Percentiles rank a stretch among this genome's conserved stretches.
These are phyloP conservation scores for Tor tambroides DNA, from an alignment of 2,113 vertebrate species.

Conservation along the genomic window DNA sequence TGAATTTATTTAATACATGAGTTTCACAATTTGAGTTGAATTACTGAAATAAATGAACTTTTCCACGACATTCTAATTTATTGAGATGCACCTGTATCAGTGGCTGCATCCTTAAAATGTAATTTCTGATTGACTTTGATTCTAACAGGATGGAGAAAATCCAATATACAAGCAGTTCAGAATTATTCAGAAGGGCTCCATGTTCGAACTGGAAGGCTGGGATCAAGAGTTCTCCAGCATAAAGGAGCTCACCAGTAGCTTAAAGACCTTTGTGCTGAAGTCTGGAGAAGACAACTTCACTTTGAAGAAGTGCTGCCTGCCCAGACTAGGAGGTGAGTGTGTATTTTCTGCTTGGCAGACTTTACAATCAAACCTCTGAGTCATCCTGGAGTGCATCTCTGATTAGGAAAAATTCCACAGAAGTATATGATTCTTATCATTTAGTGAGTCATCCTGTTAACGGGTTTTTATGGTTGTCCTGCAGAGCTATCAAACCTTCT, in stretches of 20 bases:
- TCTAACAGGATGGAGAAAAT: slow-evolving; percentile 39
- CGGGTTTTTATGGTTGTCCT: neutral
- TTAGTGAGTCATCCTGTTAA: slow-evolving; percentile 11
- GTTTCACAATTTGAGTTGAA: too few relatives aligned
- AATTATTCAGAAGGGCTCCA: slow-evolving; percentile 74
- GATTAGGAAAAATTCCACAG: slow-evolving; percentile 11
- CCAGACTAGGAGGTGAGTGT: slow-evolving; percentile 80
- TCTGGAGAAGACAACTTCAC: slow-evolving; percentile 80
- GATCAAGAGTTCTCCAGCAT: slow-evolving; percentile 77
- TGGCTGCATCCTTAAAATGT: neutral
- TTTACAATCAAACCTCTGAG: neutral
- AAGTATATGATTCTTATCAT: neutral
- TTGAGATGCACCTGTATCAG: too few relatives aligned
- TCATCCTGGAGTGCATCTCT: neutral
- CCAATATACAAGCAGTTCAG: slow-evolving; percentile 82
- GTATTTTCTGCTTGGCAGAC: neutral
- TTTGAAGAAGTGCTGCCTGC: slow-evolving; percentile 81
- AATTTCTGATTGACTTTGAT: neutral
- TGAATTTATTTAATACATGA: too few relatives aligned
- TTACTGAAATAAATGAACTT: too few relatives aligned
- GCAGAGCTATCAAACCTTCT: slow-evolving; percentile 88
- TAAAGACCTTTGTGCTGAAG: slow-evolving; percentile 82
- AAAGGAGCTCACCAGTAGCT: slow-evolving; percentile 78
- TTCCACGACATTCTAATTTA: too few relatives aligned
- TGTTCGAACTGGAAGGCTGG: slow-evolving; percentile 87